Conservation (phyloP, 1,140 invertebrate genomes). For the Drosophila murphyi region DNA sequence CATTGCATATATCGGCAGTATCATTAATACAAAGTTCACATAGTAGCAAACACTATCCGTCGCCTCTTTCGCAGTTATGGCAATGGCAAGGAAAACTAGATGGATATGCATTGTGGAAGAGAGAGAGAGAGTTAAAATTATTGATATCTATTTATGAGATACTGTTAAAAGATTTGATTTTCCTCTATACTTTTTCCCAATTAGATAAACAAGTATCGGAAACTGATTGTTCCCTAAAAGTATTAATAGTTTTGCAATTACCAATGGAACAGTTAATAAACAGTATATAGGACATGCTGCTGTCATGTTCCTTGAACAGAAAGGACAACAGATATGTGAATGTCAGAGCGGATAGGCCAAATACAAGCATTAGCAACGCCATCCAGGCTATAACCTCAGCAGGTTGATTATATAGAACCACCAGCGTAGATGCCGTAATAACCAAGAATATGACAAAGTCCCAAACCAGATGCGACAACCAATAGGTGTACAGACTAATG, state of each 20-base stretch:
- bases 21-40: slow-evolving; percentile 3
- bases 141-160: not conserved
- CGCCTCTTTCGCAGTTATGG: not conserved
- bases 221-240: not conserved
- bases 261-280: slow-evolving; percentile 8
- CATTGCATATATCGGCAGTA: slow-evolving; percentile 39
- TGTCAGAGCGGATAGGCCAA: slow-evolving; percentile 31
- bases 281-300: slow-evolving; percentile 21
- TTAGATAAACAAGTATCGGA: not conserved
- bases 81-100: slow-evolving; percentile 24
- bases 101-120: not conserved
- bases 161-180: too few relatives aligned
- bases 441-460: slow-evolving; percentile 83
- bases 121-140: not conserved
- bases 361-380: not conserved
- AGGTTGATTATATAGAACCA: slow-evolving; percentile 51
- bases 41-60: rapidly evolving
- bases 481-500: slow-evolving; percentile 88
- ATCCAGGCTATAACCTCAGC: not conserved
- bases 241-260: slow-evolving; percentile 5
- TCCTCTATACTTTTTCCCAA: too few relatives aligned
- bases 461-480: slow-evolving; percentile 89
- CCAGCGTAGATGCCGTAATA: slow-evolving; percentile 54
- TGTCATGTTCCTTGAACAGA: slow-evolving; percentile 1
- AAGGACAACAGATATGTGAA: slow-evolving; percentile 42